A percentile compares a stretch with the other conserved stretches of the same genome.
Evolutionary conservation across 2,113 vertebrate genomes (phyloP).

Genomic region (Tinamus guttatus): DNA sequence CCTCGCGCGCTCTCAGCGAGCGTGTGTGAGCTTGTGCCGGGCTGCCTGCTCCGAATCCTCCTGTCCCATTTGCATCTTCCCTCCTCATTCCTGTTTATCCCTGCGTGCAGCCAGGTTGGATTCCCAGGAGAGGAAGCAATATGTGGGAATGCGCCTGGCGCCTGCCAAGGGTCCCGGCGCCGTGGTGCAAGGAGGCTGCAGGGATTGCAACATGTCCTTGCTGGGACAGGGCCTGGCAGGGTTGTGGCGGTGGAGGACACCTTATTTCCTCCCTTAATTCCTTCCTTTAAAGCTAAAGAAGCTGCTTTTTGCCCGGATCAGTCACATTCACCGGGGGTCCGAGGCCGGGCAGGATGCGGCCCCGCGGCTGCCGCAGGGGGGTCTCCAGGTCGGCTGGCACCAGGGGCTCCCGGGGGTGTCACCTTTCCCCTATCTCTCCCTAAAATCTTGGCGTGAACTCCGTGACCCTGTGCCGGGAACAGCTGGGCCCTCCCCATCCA

Average conservation of each 20-base stretch:
- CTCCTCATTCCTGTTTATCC: too few species aligned
- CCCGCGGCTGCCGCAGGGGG: neutral
- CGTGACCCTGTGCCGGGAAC: neutral
- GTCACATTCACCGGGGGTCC: too few species aligned
- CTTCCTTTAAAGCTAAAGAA: neutral
- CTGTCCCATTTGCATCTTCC: too few species aligned
- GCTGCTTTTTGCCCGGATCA: neutral
- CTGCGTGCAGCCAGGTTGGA: too few species aligned
- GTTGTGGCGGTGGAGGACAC: neutral
- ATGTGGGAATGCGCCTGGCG: too few species aligned
- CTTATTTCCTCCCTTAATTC: neutral
- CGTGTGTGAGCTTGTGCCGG: too few species aligned
- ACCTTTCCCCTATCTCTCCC: neutral
- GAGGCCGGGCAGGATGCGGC: neutral
- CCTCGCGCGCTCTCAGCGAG: too few species aligned
- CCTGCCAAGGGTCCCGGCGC: too few species aligned
- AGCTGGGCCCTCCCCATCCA: neutral
- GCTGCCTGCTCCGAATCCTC: too few species aligned
- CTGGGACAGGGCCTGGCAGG: neutral
- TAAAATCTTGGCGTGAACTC: neutral
- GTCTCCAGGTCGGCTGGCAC: neutral
- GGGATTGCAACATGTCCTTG: neutral
- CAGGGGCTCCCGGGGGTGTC: neutral
- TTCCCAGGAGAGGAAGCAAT: too few species aligned
- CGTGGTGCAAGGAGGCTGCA: too few species aligned